These are phyloP conservation scores for Diaprepes abbreviatus DNA, from an alignment of 2,888 invertebrate genomes.

Conservation along the genomic window DNA sequence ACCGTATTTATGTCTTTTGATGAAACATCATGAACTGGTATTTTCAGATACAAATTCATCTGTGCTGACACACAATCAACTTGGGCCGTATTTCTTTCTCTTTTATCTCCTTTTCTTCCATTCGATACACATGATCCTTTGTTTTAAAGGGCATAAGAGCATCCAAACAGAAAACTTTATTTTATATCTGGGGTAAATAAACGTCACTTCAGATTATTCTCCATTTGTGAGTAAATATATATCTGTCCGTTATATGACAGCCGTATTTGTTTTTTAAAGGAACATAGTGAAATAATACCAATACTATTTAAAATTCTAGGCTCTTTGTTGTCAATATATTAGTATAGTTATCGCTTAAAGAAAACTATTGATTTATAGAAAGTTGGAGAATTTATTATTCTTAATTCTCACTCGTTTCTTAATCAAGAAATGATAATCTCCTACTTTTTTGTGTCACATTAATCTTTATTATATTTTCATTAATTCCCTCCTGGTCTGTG, in stretches of 20 bases:
- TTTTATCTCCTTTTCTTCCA: conserved; percentile 22
- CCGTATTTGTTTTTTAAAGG: background rate
- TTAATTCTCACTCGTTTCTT: too few relatives aligned
- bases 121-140: conserved; percentile 17
- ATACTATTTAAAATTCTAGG: background rate
- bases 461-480: too few relatives aligned
- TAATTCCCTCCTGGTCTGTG: too few relatives aligned
- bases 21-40: background rate
- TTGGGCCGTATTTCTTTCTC: conserved; percentile 9
- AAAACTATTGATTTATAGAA: too few relatives aligned
- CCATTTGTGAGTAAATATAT: conserved; percentile 25
- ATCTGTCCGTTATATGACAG: conserved; percentile 3
- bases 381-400: too few relatives aligned
- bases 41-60: background rate
- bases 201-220: conserved; percentile 29
- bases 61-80: conserved; percentile 9
- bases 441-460: too few relatives aligned
- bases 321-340: too few relatives aligned
- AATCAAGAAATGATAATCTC: too few relatives aligned
- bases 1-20: too few relatives aligned
- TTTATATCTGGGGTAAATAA: conserved; percentile 29
- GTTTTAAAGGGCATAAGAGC: conserved; percentile 20
- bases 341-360: too few relatives aligned
- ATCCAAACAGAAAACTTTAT: conserved; percentile 27
- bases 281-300: background rate